Evolutionary conservation across 2,113 vertebrate species (phyloP), one percentile per base, ranked within the genome.

Genomic region (Lanius collurio): DNA sequence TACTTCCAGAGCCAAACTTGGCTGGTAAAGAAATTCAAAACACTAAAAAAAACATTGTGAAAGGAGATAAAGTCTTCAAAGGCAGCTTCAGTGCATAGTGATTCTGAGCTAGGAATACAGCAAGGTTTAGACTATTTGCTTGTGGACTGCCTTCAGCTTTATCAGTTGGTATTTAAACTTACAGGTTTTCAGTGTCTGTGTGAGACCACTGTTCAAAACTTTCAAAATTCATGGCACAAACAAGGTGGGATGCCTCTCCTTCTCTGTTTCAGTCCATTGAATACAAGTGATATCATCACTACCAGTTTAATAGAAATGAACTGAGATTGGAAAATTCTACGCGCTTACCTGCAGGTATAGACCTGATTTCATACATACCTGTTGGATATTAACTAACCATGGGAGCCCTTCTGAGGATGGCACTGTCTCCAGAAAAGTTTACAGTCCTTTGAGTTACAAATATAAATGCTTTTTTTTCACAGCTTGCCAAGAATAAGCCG

Each of bases 361-460:
- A 92, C 71, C 23, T 94, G 76, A 89, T 83, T 88, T 84, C 42
- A 52, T 26, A n/a, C 67, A 91, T 86, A 77, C 76, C 41, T 46
- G 26, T 1, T 81, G 31, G 55, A 52, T 76, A 65, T 89, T 91
- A 76, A 70, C 35, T 81, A 95, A 86, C 88, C 49, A 49, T 76
- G 71, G 15, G 39, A 87, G 82, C 42, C 27, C 27, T 81, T 87
- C 68, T 78, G 44, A 96, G 73, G 30, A 77, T 74, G 24, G 10
- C 39, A 78, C 17, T 44, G 28, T 41, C 69, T 94, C 89, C 56
- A 74, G 35, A 78, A 86, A 65, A 14, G 19, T 74, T 89, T 73
- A 41, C 15, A 78, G 55, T 23, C 16, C 35, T 78, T 47, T 53
- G 13, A 42, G 30, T 41, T 83, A 39, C 14, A 55, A 53, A 64